Percentiles rank a stretch among this genome's conserved stretches.
Evolutionary conservation across 2,113 vertebrate species (phyloP).

Genomic region (Perca flavescens): DNA sequence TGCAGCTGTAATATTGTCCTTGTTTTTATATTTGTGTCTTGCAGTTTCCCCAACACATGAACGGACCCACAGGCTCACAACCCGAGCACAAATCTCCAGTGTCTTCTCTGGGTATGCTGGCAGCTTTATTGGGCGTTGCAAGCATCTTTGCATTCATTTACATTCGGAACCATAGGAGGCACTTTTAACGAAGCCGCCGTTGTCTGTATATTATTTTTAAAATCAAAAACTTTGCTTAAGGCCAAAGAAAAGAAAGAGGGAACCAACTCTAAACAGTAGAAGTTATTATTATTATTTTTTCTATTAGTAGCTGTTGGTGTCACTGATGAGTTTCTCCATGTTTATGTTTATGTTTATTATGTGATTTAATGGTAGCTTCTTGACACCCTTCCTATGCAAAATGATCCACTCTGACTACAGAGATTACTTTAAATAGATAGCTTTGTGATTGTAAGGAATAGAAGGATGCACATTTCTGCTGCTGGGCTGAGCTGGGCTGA

Average conservation of each 20-base stretch:
- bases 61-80: slow-evolving; percentile 63
- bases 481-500: slow-evolving; percentile 53
- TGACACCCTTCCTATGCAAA: slow-evolving; percentile 41
- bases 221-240: slow-evolving; percentile 64
- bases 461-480: slow-evolving; percentile 42
- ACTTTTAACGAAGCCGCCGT: slow-evolving; percentile 54
- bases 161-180: slow-evolving; percentile 46
- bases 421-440: slow-evolving; percentile 17
- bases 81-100: slow-evolving; percentile 46
- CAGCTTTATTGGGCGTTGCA: slow-evolving; percentile 33
- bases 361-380: slow-evolving; percentile 61
- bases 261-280: slow-evolving; percentile 49
- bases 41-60: slow-evolving; percentile 61
- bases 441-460: slow-evolving; percentile 14
- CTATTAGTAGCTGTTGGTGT: slow-evolving; percentile 43
- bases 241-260: slow-evolving; percentile 67
- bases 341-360: slow-evolving; percentile 29
- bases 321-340: slow-evolving; percentile 38
- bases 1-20: neutral
- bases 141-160: slow-evolving; percentile 55
- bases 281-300: slow-evolving; percentile 12
- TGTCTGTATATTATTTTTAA: slow-evolving; percentile 56
- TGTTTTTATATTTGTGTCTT: slow-evolving; percentile 37
- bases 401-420: slow-evolving; percentile 28
- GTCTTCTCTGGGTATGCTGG: slow-evolving; percentile 47